Evolutionary conservation across 2,797 vertebrate species (phyloP).

Genomic region (Xenentodon cancila): DNA sequence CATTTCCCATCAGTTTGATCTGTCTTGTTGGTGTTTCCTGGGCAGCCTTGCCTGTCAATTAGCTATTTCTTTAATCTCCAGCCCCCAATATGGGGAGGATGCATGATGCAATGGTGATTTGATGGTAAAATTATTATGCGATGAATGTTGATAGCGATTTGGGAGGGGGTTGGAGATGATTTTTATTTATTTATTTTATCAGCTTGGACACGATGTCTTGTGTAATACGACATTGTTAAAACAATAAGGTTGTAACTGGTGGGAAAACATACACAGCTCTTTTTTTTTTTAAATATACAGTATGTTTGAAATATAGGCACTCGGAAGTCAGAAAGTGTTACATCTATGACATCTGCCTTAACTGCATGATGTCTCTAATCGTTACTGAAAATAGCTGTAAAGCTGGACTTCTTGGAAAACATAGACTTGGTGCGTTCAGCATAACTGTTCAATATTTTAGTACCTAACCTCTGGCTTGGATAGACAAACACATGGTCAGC

Average conservation of each 20-base stretch:
- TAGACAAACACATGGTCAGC: slow-evolving; percentile 3
- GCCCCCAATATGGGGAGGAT: slow-evolving; percentile 45
- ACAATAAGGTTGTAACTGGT: background rate
- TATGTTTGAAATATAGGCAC: too few species aligned
- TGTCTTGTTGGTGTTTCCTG: slow-evolving; percentile 68
- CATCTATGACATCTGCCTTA: too few species aligned
- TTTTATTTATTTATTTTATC: slow-evolving; percentile 24
- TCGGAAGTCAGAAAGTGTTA: too few species aligned
- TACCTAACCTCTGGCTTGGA: background rate
- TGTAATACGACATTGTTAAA: slow-evolving; percentile 12
- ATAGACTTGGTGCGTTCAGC: too few species aligned
- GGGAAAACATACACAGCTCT: background rate
- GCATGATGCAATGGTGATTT: slow-evolving; percentile 78
- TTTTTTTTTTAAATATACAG: background rate
- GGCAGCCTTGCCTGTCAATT: slow-evolving; percentile 77
- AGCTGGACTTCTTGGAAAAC: too few species aligned
- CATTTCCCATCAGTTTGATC: slow-evolving; percentile 74
- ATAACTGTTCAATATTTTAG: background rate
- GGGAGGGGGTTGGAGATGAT: slow-evolving; percentile 27
- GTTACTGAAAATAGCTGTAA: too few species aligned
- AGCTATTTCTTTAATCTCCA: slow-evolving; percentile 80
- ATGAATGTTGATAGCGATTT: slow-evolving; percentile 45
- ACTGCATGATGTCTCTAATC: too few species aligned
- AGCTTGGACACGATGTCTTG: slow-evolving; percentile 7
- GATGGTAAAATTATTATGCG: slow-evolving; percentile 65